A percentile compares a stretch with the other conserved stretches of the same genome.
Evolutionary conservation across 1,140 invertebrate genomes (phyloP).

Genomic region (Wasmannia auropunctata): DNA sequence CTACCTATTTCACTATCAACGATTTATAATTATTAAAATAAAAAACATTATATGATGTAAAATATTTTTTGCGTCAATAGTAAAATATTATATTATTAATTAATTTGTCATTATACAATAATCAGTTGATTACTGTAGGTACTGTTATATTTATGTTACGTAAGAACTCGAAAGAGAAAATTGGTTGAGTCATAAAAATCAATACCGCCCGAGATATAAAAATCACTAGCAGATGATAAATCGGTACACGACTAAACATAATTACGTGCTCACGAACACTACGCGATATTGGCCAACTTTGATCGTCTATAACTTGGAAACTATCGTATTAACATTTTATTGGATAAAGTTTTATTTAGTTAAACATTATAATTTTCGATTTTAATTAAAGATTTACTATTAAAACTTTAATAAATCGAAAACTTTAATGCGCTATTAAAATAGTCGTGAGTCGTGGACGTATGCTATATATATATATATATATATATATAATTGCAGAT

Average conservation of each 20-base stretch:
- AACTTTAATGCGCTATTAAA: not conserved
- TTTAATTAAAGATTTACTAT: not conserved
- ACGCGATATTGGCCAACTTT: not conserved
- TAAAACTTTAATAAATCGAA: too few species aligned
- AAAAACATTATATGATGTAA: not conserved
- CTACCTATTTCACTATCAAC: not conserved
- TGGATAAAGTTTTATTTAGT: not conserved
- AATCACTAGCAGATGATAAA: not conserved
- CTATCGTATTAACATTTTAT: not conserved
- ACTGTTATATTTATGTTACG: not conserved
- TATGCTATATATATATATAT: too few species aligned
- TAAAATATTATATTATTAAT: too few species aligned
- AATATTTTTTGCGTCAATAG: not conserved
- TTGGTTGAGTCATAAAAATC: not conserved
- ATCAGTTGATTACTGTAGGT: not conserved
- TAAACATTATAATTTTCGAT: not conserved
- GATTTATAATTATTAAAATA: not conserved
- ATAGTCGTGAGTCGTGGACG: not conserved
- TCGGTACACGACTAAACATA: not conserved
- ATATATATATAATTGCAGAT: not conserved
- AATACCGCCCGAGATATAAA: not conserved
- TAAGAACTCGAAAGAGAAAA: not conserved
- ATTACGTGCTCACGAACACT: not conserved
- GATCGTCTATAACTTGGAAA: not conserved
- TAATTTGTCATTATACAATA: too few species aligned